These are phyloP conservation scores for Myanophis thanlyinensis DNA, from an alignment of 2,113 vertebrate species.

Conservation along the genomic window DNA sequence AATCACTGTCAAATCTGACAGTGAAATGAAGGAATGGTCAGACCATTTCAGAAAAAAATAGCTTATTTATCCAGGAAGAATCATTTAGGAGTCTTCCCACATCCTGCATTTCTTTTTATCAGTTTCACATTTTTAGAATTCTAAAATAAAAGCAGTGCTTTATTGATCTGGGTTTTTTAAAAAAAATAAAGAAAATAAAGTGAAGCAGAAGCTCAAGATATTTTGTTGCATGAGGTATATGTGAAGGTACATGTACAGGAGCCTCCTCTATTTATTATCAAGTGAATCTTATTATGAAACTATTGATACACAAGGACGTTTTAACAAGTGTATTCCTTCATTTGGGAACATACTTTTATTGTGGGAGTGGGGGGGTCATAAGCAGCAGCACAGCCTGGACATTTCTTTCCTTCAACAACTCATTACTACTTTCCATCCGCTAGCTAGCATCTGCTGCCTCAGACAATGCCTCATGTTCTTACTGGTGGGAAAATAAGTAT, in stretches of 20 bases:
- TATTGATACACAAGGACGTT: background rate
- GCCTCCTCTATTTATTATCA: background rate
- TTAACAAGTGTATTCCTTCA: background rate
- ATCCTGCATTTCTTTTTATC: background rate
- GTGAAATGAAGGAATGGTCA: background rate
- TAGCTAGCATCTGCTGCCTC: background rate
- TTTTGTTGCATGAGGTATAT: background rate
- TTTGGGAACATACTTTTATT: background rate
- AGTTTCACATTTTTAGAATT: background rate
- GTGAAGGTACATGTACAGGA: background rate
- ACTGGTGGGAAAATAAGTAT: constrained; percentile 13
- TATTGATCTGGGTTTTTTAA: background rate
- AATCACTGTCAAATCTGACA: background rate
- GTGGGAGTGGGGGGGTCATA: background rate
- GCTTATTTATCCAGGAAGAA: background rate
- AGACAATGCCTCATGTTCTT: background rate
- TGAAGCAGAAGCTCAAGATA: background rate
- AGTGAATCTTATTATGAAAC: background rate
- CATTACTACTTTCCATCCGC: background rate
- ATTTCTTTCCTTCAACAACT: background rate
- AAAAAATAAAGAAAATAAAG: background rate
- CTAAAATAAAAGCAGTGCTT: background rate
- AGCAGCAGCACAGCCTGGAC: background rate
- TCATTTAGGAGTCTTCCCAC: background rate
- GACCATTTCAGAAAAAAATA: background rate